Conservation (phyloP, 1,140 invertebrate genomes). For the Oreohelix idahoensis region DNA sequence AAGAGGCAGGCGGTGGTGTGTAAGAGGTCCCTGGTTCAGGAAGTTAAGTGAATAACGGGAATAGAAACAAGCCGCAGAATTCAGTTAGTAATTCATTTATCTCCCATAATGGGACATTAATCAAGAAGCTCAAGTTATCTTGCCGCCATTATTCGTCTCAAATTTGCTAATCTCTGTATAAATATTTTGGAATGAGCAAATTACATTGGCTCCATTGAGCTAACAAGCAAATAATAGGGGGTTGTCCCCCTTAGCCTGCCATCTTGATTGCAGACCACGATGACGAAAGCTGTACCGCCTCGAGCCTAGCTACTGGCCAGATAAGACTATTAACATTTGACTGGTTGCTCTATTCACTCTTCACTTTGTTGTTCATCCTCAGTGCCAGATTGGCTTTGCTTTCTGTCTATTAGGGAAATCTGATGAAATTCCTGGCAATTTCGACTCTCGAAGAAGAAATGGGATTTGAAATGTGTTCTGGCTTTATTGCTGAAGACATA, state of each 20-base stretch:
- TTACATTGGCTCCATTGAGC: conserved; percentile 47
- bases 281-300: neutral
- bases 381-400: too few relatives aligned
- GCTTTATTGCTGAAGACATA: too few relatives aligned
- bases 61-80: neutral
- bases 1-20: too few relatives aligned
- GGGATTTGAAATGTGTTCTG: too few relatives aligned
- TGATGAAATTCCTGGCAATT: too few relatives aligned
- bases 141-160: conserved; percentile 36
- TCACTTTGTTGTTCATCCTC: neutral
- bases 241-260: conserved; percentile 15
- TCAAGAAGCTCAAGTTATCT: conserved; percentile 36
- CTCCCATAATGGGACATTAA: conserved; percentile 36
- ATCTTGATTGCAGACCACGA: too few relatives aligned
- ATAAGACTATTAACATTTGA: conserved; percentile 1
- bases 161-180: conserved; percentile 50
- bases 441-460: too few relatives aligned
- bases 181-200: conserved; percentile 49
- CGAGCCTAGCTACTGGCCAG: neutral
- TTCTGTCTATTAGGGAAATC: too few relatives aligned
- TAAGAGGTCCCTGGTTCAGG: too few relatives aligned
- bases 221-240: conserved; percentile 47
- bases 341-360: neutral
- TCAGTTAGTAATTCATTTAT: conserved; percentile 39
- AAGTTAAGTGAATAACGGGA: conserved; percentile 4